Conservation (phyloP, 1,140 invertebrate species). For the Coptotermes formosanus region DNA sequence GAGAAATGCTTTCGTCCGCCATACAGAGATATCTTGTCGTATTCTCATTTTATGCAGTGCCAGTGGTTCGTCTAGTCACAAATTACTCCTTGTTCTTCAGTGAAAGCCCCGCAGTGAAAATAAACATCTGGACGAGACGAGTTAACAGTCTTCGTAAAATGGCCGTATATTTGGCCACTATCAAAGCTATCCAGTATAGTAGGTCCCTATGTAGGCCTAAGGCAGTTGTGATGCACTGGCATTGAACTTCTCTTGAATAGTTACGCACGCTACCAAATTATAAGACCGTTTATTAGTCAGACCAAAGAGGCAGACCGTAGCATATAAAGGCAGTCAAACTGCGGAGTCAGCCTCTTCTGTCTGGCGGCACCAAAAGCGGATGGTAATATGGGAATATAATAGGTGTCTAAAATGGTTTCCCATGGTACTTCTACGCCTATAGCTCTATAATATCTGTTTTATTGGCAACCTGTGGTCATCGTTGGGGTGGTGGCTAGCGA, state of each 20-base stretch:
- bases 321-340: not conserved
- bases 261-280: not conserved
- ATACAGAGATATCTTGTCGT: no score
- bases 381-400: not conserved
- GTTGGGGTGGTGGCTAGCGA: constrained; percentile 4
- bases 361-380: not conserved
- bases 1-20: no score
- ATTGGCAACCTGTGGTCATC: constrained; percentile 28
- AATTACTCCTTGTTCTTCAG: no score
- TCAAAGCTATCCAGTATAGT: not conserved
- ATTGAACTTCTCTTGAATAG: not conserved
- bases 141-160: no score
- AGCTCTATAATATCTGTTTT: constrained; percentile 24
- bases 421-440: not conserved
- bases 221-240: no score
- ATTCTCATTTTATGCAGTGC: no score
- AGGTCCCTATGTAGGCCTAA: not conserved
- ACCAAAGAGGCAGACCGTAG: not conserved
- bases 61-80: no score
- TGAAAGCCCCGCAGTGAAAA: no score
- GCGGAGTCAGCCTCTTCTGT: not conserved
- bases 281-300: not conserved
- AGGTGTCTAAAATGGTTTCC: not conserved
- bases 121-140: no score
- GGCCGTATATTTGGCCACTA: no score